Conservation (phyloP, 2,113 vertebrate genomes). For the Leucopsar rothschildi region DNA sequence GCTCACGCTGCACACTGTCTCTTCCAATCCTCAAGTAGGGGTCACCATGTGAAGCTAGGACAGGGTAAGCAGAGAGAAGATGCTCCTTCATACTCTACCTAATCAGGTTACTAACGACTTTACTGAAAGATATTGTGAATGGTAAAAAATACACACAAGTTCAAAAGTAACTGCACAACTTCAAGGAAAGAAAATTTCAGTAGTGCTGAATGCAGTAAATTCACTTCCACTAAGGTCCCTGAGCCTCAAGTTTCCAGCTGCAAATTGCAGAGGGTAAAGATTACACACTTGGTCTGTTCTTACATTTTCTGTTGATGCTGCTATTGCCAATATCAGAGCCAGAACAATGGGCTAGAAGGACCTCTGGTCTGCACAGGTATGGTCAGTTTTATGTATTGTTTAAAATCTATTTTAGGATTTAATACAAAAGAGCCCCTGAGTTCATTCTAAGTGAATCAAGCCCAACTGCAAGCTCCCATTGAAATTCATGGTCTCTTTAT, state of each 20-base stretch:
- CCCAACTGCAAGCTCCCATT: neutral
- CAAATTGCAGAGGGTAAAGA: neutral
- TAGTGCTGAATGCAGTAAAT: neutral
- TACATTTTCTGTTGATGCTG: neutral
- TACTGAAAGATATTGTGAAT: neutral
- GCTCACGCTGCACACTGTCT: slow-evolving; percentile 20
- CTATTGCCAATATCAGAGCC: neutral
- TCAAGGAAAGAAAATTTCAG: neutral
- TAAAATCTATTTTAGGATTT: neutral
- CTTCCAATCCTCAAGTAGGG: slow-evolving; percentile 6
- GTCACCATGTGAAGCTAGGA: neutral
- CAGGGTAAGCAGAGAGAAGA: neutral
- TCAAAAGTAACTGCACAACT: neutral
- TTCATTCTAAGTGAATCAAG: neutral
- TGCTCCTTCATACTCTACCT: neutral
- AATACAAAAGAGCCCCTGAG: neutral
- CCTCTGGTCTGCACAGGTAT: neutral
- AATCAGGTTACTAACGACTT: neutral
- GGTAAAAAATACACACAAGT: neutral
- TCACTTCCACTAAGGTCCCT: neutral
- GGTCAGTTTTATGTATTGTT: neutral
- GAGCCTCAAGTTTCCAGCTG: neutral
- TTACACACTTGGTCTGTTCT: neutral
- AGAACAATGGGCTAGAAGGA: neutral
- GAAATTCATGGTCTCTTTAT: neutral